Evolutionary conservation across 2,888 invertebrate species (phyloP), one percentile per base, ranked within the genome.

Genomic region (Lypha dubia): DNA sequence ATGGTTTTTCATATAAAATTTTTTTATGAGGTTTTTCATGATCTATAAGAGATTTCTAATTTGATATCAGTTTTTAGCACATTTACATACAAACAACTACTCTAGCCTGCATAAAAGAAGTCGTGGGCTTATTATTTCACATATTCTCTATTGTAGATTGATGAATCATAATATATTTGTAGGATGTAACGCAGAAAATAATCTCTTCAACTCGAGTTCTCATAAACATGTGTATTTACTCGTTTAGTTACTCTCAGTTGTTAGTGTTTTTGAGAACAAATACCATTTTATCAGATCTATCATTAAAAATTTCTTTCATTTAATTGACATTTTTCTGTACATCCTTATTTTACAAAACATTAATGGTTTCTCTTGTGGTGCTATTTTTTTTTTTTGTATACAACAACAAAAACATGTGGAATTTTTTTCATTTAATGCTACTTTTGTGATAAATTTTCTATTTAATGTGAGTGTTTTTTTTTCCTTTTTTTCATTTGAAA

Each of bases 391-490:
- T n/a, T n/a, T n/a, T n/a, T n/a, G n/a, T n/a, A n/a, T n/a, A n/a
- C n/a, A n/a, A n/a, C n/a, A n/a, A 44, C 5, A 32, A 58, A 44
- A 44, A 56, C 7, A 62, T 63, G 41, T 4, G 46, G 22, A 35
- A 35, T 38, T 38, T 15, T 41, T 9, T 32, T 51, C 22, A 38
- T 38, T 53, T 63, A 35, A 32, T 51, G 15, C n/a, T 51, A 11
- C n/a, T 53, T 71, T 67, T 24, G 22, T 51, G 79, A 79, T 79
- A 79, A n/a, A 73, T 49, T 49, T 28, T 62, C 62, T 70, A 32
- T 41, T 32, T 32, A 5, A 20, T 49, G 11, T 13, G 17, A 15
- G 32, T 13, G 51, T 32, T 28, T 58, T 32, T 44, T 53, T 44
- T 56, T 44, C 3, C 41, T 49, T 65, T 58, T 3, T 65, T 63